phyloP scores from a whole-genome alignment of 1,140 invertebrate species.

The Nasonia giraulti region DNA sequence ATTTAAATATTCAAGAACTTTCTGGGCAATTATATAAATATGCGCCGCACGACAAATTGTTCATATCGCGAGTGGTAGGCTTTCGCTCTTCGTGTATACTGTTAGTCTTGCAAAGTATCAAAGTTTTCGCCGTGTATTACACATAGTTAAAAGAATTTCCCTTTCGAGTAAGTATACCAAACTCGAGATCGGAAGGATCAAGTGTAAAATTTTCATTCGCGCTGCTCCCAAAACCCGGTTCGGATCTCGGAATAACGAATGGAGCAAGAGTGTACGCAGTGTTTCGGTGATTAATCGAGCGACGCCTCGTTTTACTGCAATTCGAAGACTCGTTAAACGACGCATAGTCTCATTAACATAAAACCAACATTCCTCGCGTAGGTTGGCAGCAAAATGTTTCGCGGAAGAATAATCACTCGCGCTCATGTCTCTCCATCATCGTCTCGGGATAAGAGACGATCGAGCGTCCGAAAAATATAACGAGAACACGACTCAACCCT shows the following conservation, averaged over 20 bases:
- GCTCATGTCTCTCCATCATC: neutral
- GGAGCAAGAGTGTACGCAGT: neutral
- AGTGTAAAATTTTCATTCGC: no score
- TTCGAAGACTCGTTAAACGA: neutral
- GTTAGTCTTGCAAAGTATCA: no score
- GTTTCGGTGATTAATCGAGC: neutral
- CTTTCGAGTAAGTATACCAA: no score
- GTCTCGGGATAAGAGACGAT: neutral
- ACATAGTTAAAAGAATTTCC: no score
- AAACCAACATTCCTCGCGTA: neutral
- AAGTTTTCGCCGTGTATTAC: no score
- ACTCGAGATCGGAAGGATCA: no score
- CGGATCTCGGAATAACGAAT: neutral
- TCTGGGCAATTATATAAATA: neutral
- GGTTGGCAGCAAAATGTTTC: neutral
- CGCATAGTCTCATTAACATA: neutral
- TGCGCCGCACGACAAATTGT: no score
- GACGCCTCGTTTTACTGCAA: neutral
- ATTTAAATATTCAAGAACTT: neutral
- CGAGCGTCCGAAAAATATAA: neutral
- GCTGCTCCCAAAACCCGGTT: no score
- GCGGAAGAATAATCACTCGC: neutral
- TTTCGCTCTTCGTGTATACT: no score
- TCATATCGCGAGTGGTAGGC: no score
- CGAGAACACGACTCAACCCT: constrained; percentile 2